Conservation (phyloP, 2,113 vertebrate species). For the Sclerurus mexicanus region DNA sequence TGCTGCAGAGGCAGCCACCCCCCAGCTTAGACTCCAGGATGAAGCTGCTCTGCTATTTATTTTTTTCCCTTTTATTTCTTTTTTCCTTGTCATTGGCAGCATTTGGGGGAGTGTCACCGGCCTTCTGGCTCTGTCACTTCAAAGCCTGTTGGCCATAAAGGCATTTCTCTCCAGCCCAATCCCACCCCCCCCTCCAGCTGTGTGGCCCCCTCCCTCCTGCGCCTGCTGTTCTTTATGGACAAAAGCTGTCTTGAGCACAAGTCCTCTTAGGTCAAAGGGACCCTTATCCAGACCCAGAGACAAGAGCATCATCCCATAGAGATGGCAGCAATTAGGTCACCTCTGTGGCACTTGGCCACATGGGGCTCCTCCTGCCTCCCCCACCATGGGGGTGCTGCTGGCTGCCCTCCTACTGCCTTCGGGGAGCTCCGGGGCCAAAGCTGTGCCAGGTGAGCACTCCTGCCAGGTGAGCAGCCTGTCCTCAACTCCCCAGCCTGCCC, state of each 20-base stretch:
- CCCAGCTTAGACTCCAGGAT: neutral
- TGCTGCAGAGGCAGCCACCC: neutral
- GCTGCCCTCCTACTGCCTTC: too few relatives aligned
- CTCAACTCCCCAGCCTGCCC: accelerated
- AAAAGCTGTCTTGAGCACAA: neutral
- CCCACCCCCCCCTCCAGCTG: neutral
- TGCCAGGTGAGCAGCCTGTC: too few relatives aligned
- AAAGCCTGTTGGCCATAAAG: neutral
- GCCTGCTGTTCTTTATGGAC: neutral
- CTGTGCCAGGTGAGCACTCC: neutral
- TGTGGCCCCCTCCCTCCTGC: accelerated
- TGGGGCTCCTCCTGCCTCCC: accelerated
- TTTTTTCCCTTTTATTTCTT: accelerated
- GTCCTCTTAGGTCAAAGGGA: slow-evolving; percentile 4
- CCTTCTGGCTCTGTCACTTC: neutral
- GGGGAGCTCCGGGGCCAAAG: too few relatives aligned
- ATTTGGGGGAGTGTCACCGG: neutral
- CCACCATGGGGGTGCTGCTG: accelerated
- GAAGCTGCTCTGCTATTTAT: neutral
- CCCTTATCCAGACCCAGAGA: neutral
- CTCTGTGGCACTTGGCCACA: accelerated
- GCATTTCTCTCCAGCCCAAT: neutral
- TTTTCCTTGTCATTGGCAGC: accelerated
- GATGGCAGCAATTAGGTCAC: neutral
- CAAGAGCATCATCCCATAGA: neutral